These are phyloP conservation scores for Diceros bicornis DNA, from an alignment of 2,797 vertebrate species.

Conservation along the genomic window DNA sequence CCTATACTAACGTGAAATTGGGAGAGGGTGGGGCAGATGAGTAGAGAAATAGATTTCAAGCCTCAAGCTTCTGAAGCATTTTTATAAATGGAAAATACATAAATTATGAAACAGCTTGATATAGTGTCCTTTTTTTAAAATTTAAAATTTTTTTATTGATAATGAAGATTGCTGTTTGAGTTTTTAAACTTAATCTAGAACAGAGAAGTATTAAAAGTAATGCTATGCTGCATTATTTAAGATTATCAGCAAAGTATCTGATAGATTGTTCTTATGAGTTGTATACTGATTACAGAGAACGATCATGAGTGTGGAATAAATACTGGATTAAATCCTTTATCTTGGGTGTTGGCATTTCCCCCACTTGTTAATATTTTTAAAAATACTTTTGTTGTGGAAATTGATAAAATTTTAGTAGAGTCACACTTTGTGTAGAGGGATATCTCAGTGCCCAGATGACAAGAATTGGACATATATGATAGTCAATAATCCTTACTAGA, in stretches of 20 bases:
- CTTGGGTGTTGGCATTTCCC: constrained; percentile 88
- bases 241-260: constrained; percentile 88
- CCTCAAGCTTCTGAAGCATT: constrained; percentile 91
- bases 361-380: constrained; percentile 76
- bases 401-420: constrained; percentile 15
- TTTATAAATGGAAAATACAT: constrained; percentile 90
- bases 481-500: background rate
- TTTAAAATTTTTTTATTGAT: constrained; percentile 90
- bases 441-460: background rate
- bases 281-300: constrained; percentile 89
- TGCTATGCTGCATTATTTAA: constrained; percentile 89
- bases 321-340: constrained; percentile 91
- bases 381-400: constrained; percentile 62
- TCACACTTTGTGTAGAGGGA: background rate
- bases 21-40: constrained; percentile 84
- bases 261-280: constrained; percentile 90
- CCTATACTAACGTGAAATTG: constrained; percentile 85
- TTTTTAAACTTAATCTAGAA: constrained; percentile 89
- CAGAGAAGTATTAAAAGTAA: constrained; percentile 86
- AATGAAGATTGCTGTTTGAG: constrained; percentile 88
- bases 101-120: constrained; percentile 89
- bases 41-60: constrained; percentile 84
- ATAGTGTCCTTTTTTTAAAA: constrained; percentile 90
- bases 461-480: background rate
- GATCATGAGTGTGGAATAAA: constrained; percentile 91